phyloP scores from a whole-genome alignment of 2,113 vertebrate genomes.

The Ceuthmochares aereus region DNA sequence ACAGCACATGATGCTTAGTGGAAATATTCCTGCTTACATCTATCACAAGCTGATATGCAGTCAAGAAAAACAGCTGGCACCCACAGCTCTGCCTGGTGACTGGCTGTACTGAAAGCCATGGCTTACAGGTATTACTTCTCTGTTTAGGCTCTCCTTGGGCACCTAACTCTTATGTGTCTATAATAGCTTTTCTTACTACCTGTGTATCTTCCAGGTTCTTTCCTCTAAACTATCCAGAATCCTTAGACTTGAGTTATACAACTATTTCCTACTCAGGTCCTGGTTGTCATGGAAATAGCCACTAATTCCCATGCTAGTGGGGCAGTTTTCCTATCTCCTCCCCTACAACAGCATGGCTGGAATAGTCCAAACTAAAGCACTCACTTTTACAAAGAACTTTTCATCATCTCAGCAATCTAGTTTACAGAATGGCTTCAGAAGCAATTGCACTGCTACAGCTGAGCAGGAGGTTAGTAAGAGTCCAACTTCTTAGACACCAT shows the following conservation, averaged over 20 bases:
- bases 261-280: background rate
- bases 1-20: background rate
- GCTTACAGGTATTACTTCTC: background rate
- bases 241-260: background rate
- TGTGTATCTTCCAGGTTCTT: rapidly evolving
- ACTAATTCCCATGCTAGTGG: background rate
- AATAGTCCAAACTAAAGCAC: background rate
- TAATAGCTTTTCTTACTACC: background rate
- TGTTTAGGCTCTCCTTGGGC: background rate
- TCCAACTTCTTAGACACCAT: background rate
- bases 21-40: background rate
- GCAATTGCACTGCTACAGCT: background rate
- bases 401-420: background rate
- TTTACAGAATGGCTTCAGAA: background rate
- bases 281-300: background rate
- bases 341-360: background rate
- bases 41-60: background rate
- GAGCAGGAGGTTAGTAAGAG: background rate
- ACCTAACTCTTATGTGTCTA: background rate
- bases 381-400: background rate
- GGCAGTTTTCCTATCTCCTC: background rate
- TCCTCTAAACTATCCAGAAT: background rate
- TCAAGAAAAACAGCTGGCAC: background rate
- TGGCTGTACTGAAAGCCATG: background rate
- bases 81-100: background rate